phyloP scores from a whole-genome alignment of 2,888 invertebrate genomes.

The Meiosimyza platycephala region DNA sequence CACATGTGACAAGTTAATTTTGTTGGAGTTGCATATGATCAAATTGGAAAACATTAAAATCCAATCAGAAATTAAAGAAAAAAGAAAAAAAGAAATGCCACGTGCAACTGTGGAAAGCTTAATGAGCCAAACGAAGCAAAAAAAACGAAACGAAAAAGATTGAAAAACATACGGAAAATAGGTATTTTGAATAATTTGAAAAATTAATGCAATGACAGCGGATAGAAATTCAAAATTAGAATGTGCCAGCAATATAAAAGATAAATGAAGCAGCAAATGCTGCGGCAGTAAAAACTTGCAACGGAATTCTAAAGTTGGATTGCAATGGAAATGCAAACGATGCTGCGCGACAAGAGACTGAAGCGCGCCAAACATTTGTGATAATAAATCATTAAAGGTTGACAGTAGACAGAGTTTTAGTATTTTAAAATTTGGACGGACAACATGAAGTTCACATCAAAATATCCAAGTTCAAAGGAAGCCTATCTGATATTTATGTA shows the following conservation, averaged over 20 bases:
- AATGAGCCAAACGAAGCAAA: background rate
- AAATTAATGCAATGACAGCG: background rate
- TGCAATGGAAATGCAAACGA: slow-evolving; percentile 5
- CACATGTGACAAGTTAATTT: slow-evolving; percentile 42
- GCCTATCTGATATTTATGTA: no score
- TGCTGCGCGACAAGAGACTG: slow-evolving; percentile 20
- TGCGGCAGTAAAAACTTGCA: slow-evolving; percentile 27
- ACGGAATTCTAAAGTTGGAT: slow-evolving; percentile 13
- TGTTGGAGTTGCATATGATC: slow-evolving; percentile 6
- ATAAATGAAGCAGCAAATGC: slow-evolving; percentile 10
- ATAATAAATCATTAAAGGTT: slow-evolving; percentile 57
- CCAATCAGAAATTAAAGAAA: slow-evolving; percentile 52
- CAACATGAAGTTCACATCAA: no score
- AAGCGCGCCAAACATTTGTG: slow-evolving; percentile 54
- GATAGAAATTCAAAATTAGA: background rate
- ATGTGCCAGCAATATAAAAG: background rate
- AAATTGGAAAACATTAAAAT: slow-evolving; percentile 45
- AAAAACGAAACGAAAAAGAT: no score
- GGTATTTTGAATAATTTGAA: slow-evolving; percentile 15
- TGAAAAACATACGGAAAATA: background rate
- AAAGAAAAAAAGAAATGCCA: no score
- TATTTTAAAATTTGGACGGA: no score
- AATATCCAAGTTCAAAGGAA: no score
- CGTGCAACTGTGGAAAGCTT: background rate
- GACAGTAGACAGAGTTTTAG: no score